phyloP scores from a whole-genome alignment of 2,113 vertebrate genomes.

The Pterocles gutturalis region DNA sequence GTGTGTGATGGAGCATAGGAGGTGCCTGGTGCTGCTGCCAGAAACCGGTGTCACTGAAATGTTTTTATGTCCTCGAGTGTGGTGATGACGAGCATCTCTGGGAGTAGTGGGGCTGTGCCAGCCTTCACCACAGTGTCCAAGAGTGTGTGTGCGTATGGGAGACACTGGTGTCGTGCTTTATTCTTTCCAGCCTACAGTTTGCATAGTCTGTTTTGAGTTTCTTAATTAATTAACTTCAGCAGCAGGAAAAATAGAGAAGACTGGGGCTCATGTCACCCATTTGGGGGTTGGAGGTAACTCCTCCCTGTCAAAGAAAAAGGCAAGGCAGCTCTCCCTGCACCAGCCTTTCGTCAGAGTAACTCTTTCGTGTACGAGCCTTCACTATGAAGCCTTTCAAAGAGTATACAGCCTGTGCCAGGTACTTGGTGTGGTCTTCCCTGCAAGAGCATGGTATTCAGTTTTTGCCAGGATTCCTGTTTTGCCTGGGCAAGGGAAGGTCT shows the following conservation, averaged over 20 bases:
- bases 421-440: background rate
- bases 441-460: background rate
- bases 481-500: background rate
- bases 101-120: background rate
- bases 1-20: background rate
- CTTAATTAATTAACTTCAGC: background rate
- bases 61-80: background rate
- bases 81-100: background rate
- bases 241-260: background rate
- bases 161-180: fast-evolving
- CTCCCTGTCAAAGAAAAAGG: background rate
- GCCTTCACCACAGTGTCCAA: background rate
- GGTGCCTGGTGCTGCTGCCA: background rate
- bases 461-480: background rate
- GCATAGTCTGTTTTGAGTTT: background rate
- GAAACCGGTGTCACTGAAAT: background rate
- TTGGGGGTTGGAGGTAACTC: background rate
- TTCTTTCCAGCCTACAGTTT: background rate
- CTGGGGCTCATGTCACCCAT: background rate
- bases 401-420: background rate
- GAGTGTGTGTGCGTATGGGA: background rate
- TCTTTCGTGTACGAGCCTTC: background rate
- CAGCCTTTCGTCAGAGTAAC: background rate
- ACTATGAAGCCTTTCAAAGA: background rate
- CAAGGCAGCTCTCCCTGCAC: background rate